Base-by-base conservation (phyloP, 64 coral and sea anemone species). In the Pocillopora damicornis region DNA sequence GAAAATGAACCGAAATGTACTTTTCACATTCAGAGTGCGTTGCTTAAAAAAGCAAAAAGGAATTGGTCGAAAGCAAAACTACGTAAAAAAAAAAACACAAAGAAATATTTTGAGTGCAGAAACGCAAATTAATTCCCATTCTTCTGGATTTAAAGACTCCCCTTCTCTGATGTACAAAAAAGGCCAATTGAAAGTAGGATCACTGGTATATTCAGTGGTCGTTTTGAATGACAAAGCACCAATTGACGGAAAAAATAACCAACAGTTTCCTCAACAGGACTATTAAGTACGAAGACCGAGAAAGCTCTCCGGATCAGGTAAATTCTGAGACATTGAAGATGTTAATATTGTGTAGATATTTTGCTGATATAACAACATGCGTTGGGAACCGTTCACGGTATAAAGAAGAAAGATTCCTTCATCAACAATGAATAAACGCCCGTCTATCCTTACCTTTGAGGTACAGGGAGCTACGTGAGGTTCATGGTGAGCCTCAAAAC, bases 401-500 rank as follows among this genome's bases (percentile, higher is more conserved):
- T 20, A 17, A 10, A 77, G 16, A 22, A 60, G 10, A 60, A 30
- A 26, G 23, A 23, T 30, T 60, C 2, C 38, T 23, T n/a, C n/a
- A 58, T 60, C 11, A 14, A 30, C 58, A 60, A 13, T 26, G 20
- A 60, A 60, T 60, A 3, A 61, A 71, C 18, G 7, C 9, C 18
- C 42, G 5, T 51, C 57, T 71, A n/a, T 25, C 22, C 30, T 79
- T 73, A 92, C 90, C 83, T 92, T 92, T 0, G 90, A 92, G 35
- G 82, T 87, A 37, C 90, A 92, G 2, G 90, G 90, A 36, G 90
- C 87, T 35, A 58, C 68, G 25, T 38, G 82, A 38, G 16, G 2
- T 59, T 77, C 90, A 68, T 87, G 90, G 67, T 87, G 83, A 11
- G 77, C 74, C 12, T 79, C 61, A 74, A 87, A 92, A 80, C 90